A percentile compares a stretch with the other conserved stretches of the same genome.
Conservation (phyloP, 2,113 vertebrate species). For the Gavia stellata region DNA sequence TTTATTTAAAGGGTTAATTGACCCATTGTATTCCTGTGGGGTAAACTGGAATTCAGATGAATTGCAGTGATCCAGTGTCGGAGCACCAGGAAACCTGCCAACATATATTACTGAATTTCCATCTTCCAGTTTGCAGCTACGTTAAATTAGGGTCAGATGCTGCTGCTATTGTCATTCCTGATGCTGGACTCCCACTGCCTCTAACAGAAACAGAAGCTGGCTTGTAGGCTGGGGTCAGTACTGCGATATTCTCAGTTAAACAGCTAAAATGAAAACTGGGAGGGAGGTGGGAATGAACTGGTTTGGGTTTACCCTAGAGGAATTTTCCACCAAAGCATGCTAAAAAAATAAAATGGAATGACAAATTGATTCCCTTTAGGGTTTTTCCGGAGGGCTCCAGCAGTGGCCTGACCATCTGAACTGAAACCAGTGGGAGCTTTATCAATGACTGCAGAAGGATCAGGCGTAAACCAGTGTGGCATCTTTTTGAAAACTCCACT, state of each 20-base stretch:
- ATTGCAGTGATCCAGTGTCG: neutral
- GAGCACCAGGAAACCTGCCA: slow-evolving; percentile 25
- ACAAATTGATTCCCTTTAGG: neutral
- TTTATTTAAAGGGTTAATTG: slow-evolving; percentile 55
- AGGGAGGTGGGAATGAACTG: neutral
- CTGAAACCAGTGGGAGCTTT: neutral
- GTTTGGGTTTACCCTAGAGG: neutral
- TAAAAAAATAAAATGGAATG: neutral
- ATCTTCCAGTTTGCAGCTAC: neutral
- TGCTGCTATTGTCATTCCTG: neutral
- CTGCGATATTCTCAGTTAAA: neutral
- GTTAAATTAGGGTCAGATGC: slow-evolving; percentile 24
- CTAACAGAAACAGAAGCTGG: neutral
- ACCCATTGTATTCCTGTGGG: neutral
- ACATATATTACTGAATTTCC: neutral
- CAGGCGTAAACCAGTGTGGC: neutral
- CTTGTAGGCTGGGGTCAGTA: neutral
- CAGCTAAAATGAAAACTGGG: neutral
- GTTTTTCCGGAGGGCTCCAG: neutral
- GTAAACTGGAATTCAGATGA: slow-evolving; percentile 22
- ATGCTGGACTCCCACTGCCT: neutral
- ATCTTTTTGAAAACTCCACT: neutral
- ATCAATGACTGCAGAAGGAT: neutral
- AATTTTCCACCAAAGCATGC: neutral
- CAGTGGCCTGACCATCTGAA: neutral